Base-by-base conservation (phyloP, 1,140 invertebrate genomes). In the Parasteatoda tepidariorum region DNA sequence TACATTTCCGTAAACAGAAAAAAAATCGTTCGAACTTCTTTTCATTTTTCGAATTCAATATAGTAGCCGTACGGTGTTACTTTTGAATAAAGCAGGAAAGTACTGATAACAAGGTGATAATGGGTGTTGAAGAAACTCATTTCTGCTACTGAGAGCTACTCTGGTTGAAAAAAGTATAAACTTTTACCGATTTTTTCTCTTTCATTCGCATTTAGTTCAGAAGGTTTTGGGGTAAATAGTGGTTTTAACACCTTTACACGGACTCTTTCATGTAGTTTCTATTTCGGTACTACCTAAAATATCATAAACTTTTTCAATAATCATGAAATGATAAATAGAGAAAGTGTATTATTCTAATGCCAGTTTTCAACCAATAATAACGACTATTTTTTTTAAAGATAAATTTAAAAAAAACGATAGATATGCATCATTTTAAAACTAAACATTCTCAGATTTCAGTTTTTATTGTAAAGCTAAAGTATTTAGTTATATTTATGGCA, bases 271-370 rank as follows among this genome's bases (percentile, higher is more conserved):
- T 22, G 1, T 26, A 4, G 9, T 59, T 59, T 6, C 18, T 24
- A n/a, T 28, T 74, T n/a, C n/a, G 38, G 38, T 48, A n/a, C n/a
- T 28, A 24, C 70, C 31, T 74, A 55, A 55, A 31, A 11, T 64
- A 13, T 9, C 28, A 30, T 55, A 57, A 22, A 55, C 61, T 61
- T 55, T 55, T 55, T 74, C 70, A 59, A 74, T 74, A 41, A 74
- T 34, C 70, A 74, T 74, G 61, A 30, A 22, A 15, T 48, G 30
- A 4, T 22, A 70, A 22, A 70, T 24, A 70, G 22, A 48, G 62
- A 66, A 73, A 41, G 31, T 33, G 24, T 18, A 30, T 48, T 30
- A 48, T 31, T 61, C 31, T 66, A 64, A 76, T 66, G 74, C 22
- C 30, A 34, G 6, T 76, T 54, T 54, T 66, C 38, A 13, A 34